phyloP scores from a whole-genome alignment of 1,140 invertebrate species.

The Octopus bimaculoides region DNA sequence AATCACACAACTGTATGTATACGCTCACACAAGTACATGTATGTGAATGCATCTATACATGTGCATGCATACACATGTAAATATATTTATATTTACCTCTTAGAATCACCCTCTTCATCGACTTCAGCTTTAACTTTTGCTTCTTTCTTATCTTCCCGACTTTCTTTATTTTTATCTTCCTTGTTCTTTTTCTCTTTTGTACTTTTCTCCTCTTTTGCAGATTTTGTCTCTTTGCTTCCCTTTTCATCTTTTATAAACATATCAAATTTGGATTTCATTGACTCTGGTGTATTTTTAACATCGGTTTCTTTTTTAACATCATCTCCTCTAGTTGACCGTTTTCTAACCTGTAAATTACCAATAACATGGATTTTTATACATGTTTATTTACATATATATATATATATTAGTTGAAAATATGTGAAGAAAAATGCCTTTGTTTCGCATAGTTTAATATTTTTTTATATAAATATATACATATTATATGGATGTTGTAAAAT shows the following conservation, averaged over 20 bases:
- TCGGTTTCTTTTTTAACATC: conserved; percentile 1
- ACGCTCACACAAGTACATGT: too few species aligned
- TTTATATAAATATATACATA: too few species aligned
- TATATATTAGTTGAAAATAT: background rate
- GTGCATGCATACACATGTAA: too few species aligned
- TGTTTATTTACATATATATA: background rate
- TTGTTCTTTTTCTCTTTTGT: conserved; percentile 12
- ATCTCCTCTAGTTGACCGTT: background rate
- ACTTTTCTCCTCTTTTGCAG: background rate
- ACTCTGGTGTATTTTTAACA: background rate
- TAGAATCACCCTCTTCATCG: background rate
- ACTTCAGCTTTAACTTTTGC: background rate
- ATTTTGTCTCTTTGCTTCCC: background rate
- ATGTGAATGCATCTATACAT: too few species aligned
- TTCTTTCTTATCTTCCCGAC: conserved; percentile 1
- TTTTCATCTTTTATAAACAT: background rate
- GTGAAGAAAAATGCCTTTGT: background rate
- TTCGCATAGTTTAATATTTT: background rate
- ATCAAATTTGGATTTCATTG: background rate
- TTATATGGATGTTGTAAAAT: too few species aligned
- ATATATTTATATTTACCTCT: background rate
- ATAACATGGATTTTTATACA: background rate
- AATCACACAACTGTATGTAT: too few species aligned
- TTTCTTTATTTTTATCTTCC: background rate
- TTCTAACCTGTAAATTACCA: conserved; percentile 2